Percentiles rank a stretch among this genome's conserved stretches.
These are phyloP conservation scores for Cryptocephalus moraei DNA, from an alignment of 2,888 invertebrate genomes.

Conservation along the genomic window DNA sequence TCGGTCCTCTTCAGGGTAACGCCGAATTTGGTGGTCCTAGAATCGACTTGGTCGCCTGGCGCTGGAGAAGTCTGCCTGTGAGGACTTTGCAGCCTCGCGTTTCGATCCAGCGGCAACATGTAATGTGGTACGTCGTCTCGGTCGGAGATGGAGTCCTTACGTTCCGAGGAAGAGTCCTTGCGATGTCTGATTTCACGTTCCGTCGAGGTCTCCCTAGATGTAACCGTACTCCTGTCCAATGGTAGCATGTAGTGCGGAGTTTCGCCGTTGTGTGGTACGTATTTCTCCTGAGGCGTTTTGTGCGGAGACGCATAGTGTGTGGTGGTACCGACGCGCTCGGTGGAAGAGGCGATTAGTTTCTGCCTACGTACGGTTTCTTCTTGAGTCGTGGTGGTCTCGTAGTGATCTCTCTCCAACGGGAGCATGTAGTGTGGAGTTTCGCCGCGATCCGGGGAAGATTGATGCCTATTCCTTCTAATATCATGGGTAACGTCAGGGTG, in stretches of 20 bases:
- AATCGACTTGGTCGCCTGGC: constrained; percentile 22
- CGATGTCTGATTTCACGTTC: too few relatives aligned
- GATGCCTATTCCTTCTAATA: background rate
- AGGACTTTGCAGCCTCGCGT: constrained; percentile 18
- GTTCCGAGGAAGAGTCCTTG: background rate
- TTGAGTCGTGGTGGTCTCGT: too few relatives aligned
- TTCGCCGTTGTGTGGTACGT: constrained; percentile 13
- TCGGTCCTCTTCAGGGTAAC: constrained; percentile 53
- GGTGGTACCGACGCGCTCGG: too few relatives aligned
- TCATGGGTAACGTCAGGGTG: constrained; percentile 2
- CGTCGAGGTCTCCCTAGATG: too few relatives aligned
- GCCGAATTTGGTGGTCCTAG: constrained; percentile 50
- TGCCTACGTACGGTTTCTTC: too few relatives aligned
- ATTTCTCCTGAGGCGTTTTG: too few relatives aligned
- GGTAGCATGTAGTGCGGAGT: constrained; percentile 31
- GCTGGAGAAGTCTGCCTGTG: constrained; percentile 4
- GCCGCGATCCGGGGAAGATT: constrained; percentile 1
- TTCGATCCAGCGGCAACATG: constrained; percentile 10
- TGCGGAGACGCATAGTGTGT: too few relatives aligned
- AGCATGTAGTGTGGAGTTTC: constrained; percentile 11
- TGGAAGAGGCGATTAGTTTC: background rate
- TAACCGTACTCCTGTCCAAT: constrained; percentile 19
- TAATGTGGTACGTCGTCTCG: constrained; percentile 8
- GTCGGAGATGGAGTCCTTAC: constrained; percentile 4
- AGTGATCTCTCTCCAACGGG: constrained; percentile 7